Base-by-base conservation (phyloP, 2,797 vertebrate species). In the Pogonophryne albipinna region DNA sequence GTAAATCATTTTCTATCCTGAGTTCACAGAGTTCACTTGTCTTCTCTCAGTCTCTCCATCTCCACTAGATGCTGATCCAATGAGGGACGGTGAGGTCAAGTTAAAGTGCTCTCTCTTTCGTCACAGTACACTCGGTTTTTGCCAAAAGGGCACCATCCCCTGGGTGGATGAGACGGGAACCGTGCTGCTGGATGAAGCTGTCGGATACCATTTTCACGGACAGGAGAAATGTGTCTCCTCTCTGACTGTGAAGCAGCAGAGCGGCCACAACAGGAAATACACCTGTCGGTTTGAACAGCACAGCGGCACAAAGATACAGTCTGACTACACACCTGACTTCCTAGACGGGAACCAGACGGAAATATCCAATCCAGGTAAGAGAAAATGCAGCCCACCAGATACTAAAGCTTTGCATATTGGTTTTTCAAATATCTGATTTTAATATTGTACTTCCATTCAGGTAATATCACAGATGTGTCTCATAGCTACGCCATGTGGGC, bases 101-200 rank as follows among this genome's bases (percentile, higher is more conserved):
- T 51, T 85, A 5, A 0, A 19, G 10, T 88, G 84, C 9, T 31
- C 74, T 51, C 44, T 86, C 74, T 9, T 9, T 1, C 75, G 0
- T 12, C 0, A 10, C n/a, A 1, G 0, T 0, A 0, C 0, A 0
- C 0, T 0, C 0, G 0, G 0, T 10, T 3, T 0, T 1, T 71
- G 66, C 42, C 0, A 0, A n/a, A 0, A 0, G 1, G 10, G 5
- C 13, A 58, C 3, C 1, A 0, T 87, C 49, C 17, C 16, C 16
- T 89, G 87, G 87, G 0, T 79, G 62, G 0, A 80, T 27, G 79
- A 82, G 8, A 16, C 23, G 5, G 47, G 46, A 45, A 0, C 17
- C 6, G 20, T 7, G 46, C 47, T 83, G 55, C 4, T 0, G 3
- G 5, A 6, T 14, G 16, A 63, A 16, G 1, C 0, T 20, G 31